Conservation (phyloP, 2,888 invertebrate species). For the Schizotus pectinicornis region DNA sequence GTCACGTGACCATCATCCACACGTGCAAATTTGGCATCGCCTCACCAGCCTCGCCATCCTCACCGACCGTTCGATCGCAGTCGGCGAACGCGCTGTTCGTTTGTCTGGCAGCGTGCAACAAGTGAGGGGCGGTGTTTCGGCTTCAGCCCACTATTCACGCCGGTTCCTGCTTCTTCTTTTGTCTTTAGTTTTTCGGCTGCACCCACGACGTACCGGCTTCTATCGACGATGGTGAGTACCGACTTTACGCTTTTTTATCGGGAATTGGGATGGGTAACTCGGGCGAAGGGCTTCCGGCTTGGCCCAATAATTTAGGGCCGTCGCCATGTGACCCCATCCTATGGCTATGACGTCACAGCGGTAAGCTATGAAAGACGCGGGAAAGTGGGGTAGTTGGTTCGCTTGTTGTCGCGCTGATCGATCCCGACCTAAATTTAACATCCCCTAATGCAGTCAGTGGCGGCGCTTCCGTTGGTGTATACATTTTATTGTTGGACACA, state of each 20-base stretch:
- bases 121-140: slow-evolving; percentile 27
- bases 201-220: background rate
- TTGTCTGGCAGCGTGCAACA: slow-evolving; percentile 16
- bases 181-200: background rate
- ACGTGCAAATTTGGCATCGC: slow-evolving; percentile 26
- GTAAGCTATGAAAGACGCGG: no score
- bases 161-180: background rate
- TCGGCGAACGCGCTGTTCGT: slow-evolving; percentile 3
- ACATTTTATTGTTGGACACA: no score
- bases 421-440: no score
- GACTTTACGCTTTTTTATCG: no score
- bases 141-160: background rate
- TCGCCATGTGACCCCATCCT: no score
- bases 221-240: background rate
- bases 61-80: slow-evolving; percentile 7
- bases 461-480: no score
- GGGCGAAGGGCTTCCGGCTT: no score
- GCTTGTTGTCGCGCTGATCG: no score
- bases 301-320: background rate
- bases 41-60: background rate
- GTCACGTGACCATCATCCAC: slow-evolving; percentile 18
- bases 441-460: no score
- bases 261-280: no score
- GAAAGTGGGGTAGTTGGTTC: no score
- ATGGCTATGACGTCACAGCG: no score